These are phyloP conservation scores for Orchesellides sinensis DNA, from an alignment of 2,888 invertebrate species.

Conservation along the genomic window DNA sequence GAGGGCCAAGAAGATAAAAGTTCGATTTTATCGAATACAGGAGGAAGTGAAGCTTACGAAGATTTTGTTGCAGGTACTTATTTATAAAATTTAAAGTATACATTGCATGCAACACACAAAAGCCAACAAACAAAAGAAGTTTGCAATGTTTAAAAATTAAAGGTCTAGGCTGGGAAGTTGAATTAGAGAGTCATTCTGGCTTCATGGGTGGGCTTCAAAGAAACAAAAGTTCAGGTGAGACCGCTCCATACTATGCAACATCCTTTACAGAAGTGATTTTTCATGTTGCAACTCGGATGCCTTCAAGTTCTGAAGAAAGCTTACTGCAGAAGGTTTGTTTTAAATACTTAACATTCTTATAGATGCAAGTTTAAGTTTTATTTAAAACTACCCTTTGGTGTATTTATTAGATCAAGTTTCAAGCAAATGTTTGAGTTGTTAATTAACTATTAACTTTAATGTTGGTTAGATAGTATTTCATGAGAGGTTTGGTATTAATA, in stretches of 20 bases:
- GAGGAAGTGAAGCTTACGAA: slow-evolving; percentile 96
- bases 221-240: slow-evolving; percentile 93
- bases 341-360: too few relatives aligned
- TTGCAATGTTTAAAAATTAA: too few relatives aligned
- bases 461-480: background rate
- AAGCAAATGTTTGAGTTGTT: too few relatives aligned
- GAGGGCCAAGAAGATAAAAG: slow-evolving; percentile 97
- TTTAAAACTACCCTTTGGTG: slow-evolving; percentile 26
- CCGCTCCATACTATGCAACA: slow-evolving; percentile 96
- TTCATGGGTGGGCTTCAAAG: slow-evolving; percentile 95
- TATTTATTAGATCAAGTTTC: slow-evolving; percentile 1
- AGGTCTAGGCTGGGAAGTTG: slow-evolving; percentile 88
- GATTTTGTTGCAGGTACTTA: slow-evolving; percentile 81
- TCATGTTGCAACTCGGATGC: slow-evolving; percentile 98
- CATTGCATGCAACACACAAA: too few relatives aligned
- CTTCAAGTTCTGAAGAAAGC: slow-evolving; percentile 91
- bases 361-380: too few relatives aligned
- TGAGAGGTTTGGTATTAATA: too few relatives aligned
- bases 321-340: slow-evolving; percentile 84
- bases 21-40: slow-evolving; percentile 93
- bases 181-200: slow-evolving; percentile 95
- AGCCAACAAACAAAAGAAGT: too few relatives aligned
- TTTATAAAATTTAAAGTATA: background rate
- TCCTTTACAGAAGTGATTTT: slow-evolving; percentile 96
- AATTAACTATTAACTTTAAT: too few relatives aligned